Conservation (phyloP, 2,113 vertebrate species). For the Silurus meridionalis region DNA sequence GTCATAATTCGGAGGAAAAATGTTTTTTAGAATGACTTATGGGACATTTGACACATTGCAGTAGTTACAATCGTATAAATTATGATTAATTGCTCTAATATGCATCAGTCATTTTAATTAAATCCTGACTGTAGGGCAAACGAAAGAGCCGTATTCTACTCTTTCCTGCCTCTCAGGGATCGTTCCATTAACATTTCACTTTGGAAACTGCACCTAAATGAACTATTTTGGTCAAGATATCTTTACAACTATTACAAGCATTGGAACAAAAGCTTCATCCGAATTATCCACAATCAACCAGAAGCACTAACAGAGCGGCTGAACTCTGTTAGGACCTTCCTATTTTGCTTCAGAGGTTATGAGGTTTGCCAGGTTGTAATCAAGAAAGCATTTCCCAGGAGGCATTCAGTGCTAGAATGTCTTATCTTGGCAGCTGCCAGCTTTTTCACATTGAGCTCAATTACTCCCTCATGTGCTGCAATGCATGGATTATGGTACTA, state of each 20-base stretch:
- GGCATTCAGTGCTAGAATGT: slow-evolving; percentile 38
- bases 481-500: background rate
- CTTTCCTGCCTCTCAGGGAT: background rate
- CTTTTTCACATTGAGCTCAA: slow-evolving; percentile 38
- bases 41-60: background rate
- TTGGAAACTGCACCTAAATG: background rate
- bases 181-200: background rate
- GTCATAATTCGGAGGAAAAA: background rate
- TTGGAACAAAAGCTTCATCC: background rate
- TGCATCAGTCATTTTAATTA: background rate
- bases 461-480: slow-evolving; percentile 51
- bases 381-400: slow-evolving; percentile 41
- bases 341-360: background rate
- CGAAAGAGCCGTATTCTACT: background rate
- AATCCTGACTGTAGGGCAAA: background rate
- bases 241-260: background rate
- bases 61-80: background rate
- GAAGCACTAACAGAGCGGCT: background rate
- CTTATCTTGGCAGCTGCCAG: slow-evolving; percentile 26
- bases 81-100: too few relatives aligned
- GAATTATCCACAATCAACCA: background rate
- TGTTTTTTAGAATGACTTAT: background rate
- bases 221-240: background rate
- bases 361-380: slow-evolving; percentile 41
- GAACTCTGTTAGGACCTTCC: background rate